Evolutionary conservation across 2,888 invertebrate species (phyloP).

Genomic region (Hoplodrina blanda): DNA sequence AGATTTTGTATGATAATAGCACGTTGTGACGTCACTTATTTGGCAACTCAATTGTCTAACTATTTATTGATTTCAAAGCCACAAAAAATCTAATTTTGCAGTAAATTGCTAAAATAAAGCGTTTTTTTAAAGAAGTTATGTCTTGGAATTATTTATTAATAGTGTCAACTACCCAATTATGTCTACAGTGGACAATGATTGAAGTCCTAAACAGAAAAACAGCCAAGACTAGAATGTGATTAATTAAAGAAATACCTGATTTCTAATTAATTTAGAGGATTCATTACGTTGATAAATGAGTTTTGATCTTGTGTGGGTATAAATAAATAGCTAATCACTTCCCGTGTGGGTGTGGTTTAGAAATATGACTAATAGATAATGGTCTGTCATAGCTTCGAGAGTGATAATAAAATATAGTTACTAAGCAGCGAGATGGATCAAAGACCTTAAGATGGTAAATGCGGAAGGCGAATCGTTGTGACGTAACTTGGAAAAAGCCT

Average conservation of each 20-base stretch:
- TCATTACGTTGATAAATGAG: constrained; percentile 46
- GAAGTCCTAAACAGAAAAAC: constrained; percentile 14
- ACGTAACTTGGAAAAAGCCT: not conserved
- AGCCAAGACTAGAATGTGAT: constrained; percentile 6
- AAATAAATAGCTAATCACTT: constrained; percentile 44
- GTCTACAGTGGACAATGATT: no score
- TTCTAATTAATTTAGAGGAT: constrained; percentile 28
- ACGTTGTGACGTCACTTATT: no score
- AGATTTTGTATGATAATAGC: no score
- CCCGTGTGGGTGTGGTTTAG: constrained; percentile 38
- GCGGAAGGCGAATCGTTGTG: not conserved
- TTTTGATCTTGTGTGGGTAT: constrained; percentile 32
- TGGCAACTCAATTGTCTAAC: no score
- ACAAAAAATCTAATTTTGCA: no score
- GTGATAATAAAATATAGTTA: not conserved
- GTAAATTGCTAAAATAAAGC: no score
- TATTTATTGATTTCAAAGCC: no score
- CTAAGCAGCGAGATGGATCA: not conserved
- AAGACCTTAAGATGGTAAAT: not conserved
- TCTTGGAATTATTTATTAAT: no score
- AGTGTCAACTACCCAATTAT: no score
- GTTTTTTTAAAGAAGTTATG: no score
- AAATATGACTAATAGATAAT: constrained; percentile 36
- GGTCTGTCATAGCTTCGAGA: not conserved
- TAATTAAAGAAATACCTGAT: constrained; percentile 8